Evolutionary conservation across 2,113 vertebrate genomes (phyloP).

Genomic region (Nettapus auritus): DNA sequence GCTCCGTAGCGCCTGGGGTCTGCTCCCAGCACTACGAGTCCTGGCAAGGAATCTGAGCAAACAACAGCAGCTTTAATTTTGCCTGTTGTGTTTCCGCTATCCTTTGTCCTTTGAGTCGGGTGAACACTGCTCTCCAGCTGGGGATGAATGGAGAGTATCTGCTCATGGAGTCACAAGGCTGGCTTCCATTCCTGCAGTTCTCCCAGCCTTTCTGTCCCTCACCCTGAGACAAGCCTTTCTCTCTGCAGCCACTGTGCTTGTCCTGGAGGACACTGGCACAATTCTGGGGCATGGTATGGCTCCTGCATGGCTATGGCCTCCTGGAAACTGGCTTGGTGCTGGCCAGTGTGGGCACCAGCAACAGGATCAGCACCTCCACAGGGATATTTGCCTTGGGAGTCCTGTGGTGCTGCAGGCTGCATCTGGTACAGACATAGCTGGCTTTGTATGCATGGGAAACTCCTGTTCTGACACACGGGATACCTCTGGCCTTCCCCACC

Average conservation of each 20-base stretch:
- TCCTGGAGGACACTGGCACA: neutral
- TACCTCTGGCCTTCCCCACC: neutral
- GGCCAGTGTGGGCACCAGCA: neutral
- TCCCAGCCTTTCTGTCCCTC: neutral
- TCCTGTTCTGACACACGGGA: neutral
- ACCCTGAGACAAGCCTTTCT: neutral
- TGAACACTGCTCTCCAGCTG: neutral
- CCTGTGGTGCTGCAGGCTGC: neutral
- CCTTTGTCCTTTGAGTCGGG: neutral
- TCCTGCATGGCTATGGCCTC: rapidly evolving
- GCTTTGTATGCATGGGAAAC: neutral
- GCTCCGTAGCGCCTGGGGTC: neutral
- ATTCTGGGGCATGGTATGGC: neutral
- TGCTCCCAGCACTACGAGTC: rapidly evolving
- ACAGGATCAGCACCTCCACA: neutral
- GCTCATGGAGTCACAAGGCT: neutral
- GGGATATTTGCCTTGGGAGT: rapidly evolving
- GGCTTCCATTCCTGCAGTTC: neutral
- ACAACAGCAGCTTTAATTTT: neutral
- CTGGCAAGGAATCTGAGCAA: neutral
- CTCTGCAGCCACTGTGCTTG: neutral
- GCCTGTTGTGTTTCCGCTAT: neutral
- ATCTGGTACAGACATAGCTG: rapidly evolving
- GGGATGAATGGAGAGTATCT: neutral
- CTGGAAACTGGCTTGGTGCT: rapidly evolving